phyloP scores from a whole-genome alignment of 2,797 vertebrate genomes.

The Sebastolobus altivelis region DNA sequence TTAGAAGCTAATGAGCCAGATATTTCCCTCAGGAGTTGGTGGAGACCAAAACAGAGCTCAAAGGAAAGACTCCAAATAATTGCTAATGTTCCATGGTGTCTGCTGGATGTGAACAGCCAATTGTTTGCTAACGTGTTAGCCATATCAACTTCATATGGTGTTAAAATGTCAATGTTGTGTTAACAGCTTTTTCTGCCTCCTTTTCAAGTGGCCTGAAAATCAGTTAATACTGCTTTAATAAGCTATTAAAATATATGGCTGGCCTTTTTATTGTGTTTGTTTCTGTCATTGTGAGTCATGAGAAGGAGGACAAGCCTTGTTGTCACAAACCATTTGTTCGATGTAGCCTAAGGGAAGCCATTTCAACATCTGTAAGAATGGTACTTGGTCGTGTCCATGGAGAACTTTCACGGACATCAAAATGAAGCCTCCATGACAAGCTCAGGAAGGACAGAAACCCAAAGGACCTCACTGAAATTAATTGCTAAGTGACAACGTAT shows the following conservation, averaged over 20 bases:
- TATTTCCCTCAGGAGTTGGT: not conserved
- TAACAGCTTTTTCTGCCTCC: not conserved
- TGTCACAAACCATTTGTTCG: constrained; percentile 2
- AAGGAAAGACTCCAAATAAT: not conserved
- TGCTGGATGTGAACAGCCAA: not conserved
- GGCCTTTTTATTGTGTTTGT: not conserved
- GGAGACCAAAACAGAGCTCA: not conserved
- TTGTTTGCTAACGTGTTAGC: not conserved
- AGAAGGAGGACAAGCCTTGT: not conserved
- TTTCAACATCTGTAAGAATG: constrained; percentile 37
- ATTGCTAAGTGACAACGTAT: constrained; percentile 14
- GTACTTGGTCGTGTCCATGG: not conserved
- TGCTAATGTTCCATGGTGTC: not conserved
- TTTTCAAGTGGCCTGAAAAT: not conserved
- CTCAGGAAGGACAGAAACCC: constrained; percentile 15
- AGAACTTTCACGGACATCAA: constrained; percentile 28
- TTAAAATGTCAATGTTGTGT: not conserved
- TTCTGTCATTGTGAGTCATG: constrained; percentile 4
- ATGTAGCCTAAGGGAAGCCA: constrained; percentile 1
- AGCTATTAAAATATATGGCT: not conserved
- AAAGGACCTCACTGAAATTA: constrained; percentile 12
- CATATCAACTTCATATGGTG: not conserved
- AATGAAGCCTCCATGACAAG: constrained; percentile 14
- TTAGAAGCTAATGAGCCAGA: not conserved
- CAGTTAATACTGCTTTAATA: not conserved